phyloP scores from a whole-genome alignment of 1,140 invertebrate genomes.

The Aphelinus certus region DNA sequence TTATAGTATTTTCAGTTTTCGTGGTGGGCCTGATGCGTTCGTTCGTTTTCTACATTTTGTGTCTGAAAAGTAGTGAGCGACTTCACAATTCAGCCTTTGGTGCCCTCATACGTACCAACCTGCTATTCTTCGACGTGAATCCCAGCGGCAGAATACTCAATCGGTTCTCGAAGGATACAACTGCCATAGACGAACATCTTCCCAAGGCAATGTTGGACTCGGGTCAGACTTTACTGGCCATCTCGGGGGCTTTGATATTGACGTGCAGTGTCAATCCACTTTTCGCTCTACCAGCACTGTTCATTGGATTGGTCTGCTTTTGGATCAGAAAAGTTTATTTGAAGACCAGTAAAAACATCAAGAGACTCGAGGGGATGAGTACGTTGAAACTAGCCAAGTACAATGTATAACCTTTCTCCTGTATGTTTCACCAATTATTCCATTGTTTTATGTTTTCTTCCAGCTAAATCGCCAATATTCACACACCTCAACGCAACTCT shows the following conservation, averaged over 20 bases:
- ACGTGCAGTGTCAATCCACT: conserved; percentile 77
- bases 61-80: conserved; percentile 70
- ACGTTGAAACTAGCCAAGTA: conserved; percentile 45
- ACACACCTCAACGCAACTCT: conserved; percentile 88
- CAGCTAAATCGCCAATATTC: conserved; percentile 81
- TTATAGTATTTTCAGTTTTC: conserved; percentile 61
- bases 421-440: too few relatives aligned
- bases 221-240: conserved; percentile 71
- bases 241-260: conserved; percentile 71
- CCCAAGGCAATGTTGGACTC: conserved; percentile 80
- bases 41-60: conserved; percentile 70
- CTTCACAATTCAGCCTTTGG: conserved; percentile 75
- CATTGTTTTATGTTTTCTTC: conserved; percentile 27
- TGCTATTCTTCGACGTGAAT: conserved; percentile 82
- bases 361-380: conserved; percentile 84
- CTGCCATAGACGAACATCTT: conserved; percentile 83
- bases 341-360: conserved; percentile 81
- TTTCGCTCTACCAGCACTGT: conserved; percentile 74
- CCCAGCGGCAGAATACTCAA: conserved; percentile 77
- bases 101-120: conserved; percentile 65
- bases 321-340: conserved; percentile 80
- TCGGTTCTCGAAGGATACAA: conserved; percentile 78
- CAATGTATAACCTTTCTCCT: too few relatives aligned
- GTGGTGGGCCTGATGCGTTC: conserved; percentile 60
- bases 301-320: conserved; percentile 76